Conservation (phyloP, 1,140 invertebrate genomes). For the Zophobas atratus region DNA sequence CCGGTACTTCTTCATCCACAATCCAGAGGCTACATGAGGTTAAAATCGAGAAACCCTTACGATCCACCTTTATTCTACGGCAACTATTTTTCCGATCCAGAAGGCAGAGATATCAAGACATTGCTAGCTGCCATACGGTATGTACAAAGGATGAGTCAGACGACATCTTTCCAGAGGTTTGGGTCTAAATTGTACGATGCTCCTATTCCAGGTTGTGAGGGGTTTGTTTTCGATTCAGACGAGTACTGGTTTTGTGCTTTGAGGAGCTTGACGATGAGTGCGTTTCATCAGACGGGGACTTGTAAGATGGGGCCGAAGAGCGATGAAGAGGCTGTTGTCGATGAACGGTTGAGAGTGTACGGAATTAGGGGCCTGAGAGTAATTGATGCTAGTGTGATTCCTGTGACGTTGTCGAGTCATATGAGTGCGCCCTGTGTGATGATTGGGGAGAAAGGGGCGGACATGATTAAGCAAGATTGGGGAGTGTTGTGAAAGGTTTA, state of each 20-base stretch:
- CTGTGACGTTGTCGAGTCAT: constrained; percentile 78
- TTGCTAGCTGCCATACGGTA: constrained; percentile 52
- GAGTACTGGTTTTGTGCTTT: constrained; percentile 69
- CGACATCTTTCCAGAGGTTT: constrained; percentile 47
- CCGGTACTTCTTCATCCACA: constrained; percentile 82
- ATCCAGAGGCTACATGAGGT: constrained; percentile 77
- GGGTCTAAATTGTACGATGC: constrained; percentile 29
- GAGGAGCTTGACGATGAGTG: constrained; percentile 71
- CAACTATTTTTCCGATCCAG: constrained; percentile 72
- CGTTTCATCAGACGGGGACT: constrained; percentile 78
- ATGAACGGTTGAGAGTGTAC: constrained; percentile 77
- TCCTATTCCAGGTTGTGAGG: constrained; percentile 54
- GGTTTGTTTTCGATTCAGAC: constrained; percentile 44
- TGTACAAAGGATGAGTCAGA: constrained; percentile 44
- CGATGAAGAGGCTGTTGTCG: constrained; percentile 80
- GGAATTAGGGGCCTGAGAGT: constrained; percentile 79
- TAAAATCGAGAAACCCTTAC: constrained; percentile 81
- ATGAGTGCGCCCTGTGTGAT: constrained; percentile 83
- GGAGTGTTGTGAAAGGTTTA: constrained; percentile 56
- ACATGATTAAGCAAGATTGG: constrained; percentile 81
- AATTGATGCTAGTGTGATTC: constrained; percentile 83
- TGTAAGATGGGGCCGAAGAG: constrained; percentile 80
- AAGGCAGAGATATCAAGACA: constrained; percentile 66
- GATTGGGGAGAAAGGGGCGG: constrained; percentile 88
- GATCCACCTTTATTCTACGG: constrained; percentile 78